Evolutionary conservation across 2,888 invertebrate genomes (phyloP).

Genomic region (Podotricha telesiphe): DNA sequence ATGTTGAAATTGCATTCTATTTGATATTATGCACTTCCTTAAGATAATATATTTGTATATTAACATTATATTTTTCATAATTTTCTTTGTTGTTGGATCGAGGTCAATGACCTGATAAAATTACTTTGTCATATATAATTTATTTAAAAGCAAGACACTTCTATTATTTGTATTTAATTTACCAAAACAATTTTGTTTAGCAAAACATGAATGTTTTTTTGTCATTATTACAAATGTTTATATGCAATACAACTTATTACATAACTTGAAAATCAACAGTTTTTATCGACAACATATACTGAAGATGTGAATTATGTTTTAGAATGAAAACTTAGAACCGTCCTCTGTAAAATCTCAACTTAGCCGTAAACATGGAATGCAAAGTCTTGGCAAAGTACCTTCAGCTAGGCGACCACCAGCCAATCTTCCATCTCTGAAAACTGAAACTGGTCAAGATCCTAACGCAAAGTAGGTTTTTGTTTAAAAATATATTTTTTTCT

Average conservation of each 20-base stretch:
- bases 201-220: background rate
- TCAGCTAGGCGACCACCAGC: constrained; percentile 99
- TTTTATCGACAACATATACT: background rate
- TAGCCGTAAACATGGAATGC: constrained; percentile 99
- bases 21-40: constrained; percentile 41
- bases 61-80: background rate
- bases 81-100: constrained; percentile 15
- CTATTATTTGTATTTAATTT: background rate
- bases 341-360: constrained; percentile 94
- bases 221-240: background rate
- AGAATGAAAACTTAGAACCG: constrained; percentile 95
- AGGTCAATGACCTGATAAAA: constrained; percentile 40
- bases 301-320: constrained; percentile 48
- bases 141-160: constrained; percentile 5
- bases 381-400: constrained; percentile 99
- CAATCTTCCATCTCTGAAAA: constrained; percentile 99
- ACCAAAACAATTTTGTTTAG: background rate
- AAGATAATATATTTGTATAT: constrained; percentile 6
- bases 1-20: constrained; percentile 2
- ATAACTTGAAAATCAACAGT: background rate
- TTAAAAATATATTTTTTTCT: background rate
- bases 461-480: constrained; percentile 69
- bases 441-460: constrained; percentile 88
- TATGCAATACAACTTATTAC: background rate
- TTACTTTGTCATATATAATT: constrained; percentile 34